Percentiles rank a stretch among this genome's conserved stretches.
Evolutionary conservation across 53 echinoderm and acorn worm species (phyloP).

Genomic region (Apostichopus leukothele): DNA sequence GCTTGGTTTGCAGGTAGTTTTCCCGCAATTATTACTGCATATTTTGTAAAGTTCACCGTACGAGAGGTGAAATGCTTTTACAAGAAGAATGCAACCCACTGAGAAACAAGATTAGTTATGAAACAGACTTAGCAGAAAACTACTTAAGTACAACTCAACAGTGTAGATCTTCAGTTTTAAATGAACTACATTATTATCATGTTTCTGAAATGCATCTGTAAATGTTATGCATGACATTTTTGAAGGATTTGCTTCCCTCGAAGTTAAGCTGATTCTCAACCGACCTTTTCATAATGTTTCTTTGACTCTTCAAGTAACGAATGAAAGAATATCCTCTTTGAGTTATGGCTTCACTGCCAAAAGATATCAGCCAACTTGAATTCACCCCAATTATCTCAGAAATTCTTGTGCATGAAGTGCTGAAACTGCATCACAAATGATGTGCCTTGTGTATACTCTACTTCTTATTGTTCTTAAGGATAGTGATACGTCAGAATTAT

Average conservation of each 20-base stretch:
- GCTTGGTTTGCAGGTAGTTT: constrained; percentile 13
- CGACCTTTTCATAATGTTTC: constrained; percentile 23
- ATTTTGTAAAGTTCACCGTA: not conserved
- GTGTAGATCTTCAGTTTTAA: not conserved
- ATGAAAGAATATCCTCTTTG: constrained; percentile 54
- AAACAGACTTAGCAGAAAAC: not conserved
- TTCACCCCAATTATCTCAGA: not conserved
- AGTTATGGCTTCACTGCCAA: constrained; percentile 57
- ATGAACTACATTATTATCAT: not conserved
- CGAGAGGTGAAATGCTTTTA: not conserved
- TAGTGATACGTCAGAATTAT: constrained; percentile 52
- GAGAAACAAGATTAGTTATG: not conserved
- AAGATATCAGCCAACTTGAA: constrained; percentile 47
- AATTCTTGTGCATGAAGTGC: not conserved
- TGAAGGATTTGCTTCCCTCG: not conserved
- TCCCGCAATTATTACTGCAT: constrained; percentile 22
- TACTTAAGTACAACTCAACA: not conserved
- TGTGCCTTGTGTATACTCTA: constrained; percentile 41
- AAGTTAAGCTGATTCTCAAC: constrained; percentile 39
- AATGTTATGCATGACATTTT: not conserved
- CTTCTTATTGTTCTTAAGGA: constrained; percentile 57
- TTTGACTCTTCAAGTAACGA: constrained; percentile 41
- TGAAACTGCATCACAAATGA: not conserved
- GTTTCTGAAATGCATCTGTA: not conserved
- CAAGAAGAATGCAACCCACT: not conserved